phyloP scores from a whole-genome alignment of 2,113 vertebrate genomes.

The Solenodon paradoxus region DNA sequence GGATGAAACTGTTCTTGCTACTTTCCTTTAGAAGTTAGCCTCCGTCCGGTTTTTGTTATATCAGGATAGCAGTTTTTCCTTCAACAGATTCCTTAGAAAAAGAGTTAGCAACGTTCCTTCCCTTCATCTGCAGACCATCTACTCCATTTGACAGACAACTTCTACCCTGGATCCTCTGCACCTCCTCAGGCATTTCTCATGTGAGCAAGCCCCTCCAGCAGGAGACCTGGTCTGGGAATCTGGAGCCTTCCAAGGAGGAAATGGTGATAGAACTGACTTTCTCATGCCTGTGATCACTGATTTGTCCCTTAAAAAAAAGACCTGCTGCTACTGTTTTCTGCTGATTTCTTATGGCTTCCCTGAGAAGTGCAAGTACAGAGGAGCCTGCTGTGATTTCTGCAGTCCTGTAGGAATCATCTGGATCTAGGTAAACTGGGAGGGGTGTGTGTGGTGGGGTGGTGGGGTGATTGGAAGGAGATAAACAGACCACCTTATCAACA shows the following conservation, averaged over 20 bases:
- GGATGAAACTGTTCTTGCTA: not conserved
- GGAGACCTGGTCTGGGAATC: conserved; percentile 52
- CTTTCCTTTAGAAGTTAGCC: not conserved
- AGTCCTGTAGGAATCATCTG: not conserved
- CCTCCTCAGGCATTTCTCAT: not conserved
- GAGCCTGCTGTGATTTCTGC: conserved; percentile 28
- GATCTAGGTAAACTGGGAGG: not conserved
- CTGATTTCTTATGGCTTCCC: conserved; percentile 18
- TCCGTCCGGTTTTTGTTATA: not conserved
- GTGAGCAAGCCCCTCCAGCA: not conserved
- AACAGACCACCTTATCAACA: not conserved
- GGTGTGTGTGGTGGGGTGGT: not conserved
- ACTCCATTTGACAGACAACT: not conserved
- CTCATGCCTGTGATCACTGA: conserved; percentile 16
- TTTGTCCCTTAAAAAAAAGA: conserved; percentile 40
- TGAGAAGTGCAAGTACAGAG: conserved; percentile 23
- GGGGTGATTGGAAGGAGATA: not conserved
- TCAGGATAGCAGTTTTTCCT: not conserved
- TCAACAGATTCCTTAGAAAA: not conserved
- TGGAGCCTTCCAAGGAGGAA: conserved; percentile 7
- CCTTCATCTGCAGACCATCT: not conserved
- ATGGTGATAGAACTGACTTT: not conserved
- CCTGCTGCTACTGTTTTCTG: conserved; percentile 24
- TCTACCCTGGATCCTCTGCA: not conserved
- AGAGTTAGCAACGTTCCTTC: not conserved